phyloP scores from a whole-genome alignment of 2,113 vertebrate species.

The Petrocephalus zakoni region DNA sequence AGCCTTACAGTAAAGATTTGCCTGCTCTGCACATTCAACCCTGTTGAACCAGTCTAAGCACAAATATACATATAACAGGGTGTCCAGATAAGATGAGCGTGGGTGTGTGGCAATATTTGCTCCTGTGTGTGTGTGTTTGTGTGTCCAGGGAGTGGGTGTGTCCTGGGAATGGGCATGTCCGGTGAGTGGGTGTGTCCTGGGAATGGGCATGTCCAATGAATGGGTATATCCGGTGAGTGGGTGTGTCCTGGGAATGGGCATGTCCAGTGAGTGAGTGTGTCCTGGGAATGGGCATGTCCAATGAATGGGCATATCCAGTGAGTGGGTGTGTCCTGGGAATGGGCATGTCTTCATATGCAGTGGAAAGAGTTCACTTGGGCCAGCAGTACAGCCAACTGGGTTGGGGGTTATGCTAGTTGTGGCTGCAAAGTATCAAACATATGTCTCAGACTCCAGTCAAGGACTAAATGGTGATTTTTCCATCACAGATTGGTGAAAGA shows the following conservation, averaged over 20 bases:
- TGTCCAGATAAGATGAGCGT: not conserved
- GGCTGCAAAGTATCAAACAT: not conserved
- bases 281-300: not conserved
- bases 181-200: not conserved
- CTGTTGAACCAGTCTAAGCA: not conserved
- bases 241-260: not conserved
- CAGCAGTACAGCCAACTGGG: slow-evolving; percentile 29
- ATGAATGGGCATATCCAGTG: no score
- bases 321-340: not conserved
- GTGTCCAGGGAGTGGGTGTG: not conserved
- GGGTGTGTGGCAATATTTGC: slow-evolving; percentile 21
- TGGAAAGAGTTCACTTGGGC: not conserved
- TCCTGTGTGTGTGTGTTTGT: slow-evolving; percentile 15
- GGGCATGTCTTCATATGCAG: not conserved
- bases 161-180: not conserved
- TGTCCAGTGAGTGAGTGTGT: not conserved
- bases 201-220: not conserved
- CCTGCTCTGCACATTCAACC: slow-evolving; percentile 22
- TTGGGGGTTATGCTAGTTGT: not conserved
- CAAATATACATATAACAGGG: not conserved
- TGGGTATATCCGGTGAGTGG: not conserved
- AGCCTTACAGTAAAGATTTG: slow-evolving; percentile 17
- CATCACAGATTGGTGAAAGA: not conserved
- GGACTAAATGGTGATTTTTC: not conserved
- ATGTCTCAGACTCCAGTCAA: not conserved